phyloP scores from a whole-genome alignment of 2,113 vertebrate genomes.

The Corythornis cristatus region DNA sequence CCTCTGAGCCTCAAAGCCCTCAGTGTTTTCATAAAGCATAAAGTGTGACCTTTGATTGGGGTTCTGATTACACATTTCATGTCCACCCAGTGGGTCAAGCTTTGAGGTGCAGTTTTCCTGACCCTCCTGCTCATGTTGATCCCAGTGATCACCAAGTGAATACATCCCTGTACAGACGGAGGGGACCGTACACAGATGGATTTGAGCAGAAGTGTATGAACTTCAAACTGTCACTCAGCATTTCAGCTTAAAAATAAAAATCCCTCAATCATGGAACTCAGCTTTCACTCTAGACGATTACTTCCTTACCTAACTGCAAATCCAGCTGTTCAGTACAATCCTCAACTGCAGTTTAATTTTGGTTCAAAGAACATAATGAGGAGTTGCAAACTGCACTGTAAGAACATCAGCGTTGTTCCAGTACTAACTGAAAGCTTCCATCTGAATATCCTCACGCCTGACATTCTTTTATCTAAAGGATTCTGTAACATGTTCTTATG shows the following conservation, averaged over 20 bases:
- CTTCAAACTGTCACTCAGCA: not conserved
- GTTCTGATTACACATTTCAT: not conserved
- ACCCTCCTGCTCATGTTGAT: rapidly evolving
- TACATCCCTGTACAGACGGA: not conserved
- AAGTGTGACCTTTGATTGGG: not conserved
- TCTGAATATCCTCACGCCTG: not conserved
- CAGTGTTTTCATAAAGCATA: not conserved
- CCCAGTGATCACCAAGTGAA: not conserved
- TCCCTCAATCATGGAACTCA: not conserved
- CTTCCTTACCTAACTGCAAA: not conserved
- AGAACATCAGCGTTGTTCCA: not conserved
- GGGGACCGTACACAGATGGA: rapidly evolving
- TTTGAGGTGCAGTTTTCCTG: not conserved
- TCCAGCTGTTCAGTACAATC: not conserved
- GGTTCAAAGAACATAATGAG: not conserved
- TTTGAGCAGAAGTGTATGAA: not conserved
- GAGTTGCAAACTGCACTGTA: not conserved
- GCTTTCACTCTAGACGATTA: not conserved
- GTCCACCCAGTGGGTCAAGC: not conserved
- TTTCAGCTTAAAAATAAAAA: not conserved
- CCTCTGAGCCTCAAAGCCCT: too few species aligned
- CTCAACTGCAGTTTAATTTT: not conserved
- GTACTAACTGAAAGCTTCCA: not conserved
- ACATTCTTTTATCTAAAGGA: not conserved
- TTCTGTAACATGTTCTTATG: not conserved